Base-by-base conservation (phyloP, 1,140 invertebrate species). In the Akabosia matsudoensis region DNA sequence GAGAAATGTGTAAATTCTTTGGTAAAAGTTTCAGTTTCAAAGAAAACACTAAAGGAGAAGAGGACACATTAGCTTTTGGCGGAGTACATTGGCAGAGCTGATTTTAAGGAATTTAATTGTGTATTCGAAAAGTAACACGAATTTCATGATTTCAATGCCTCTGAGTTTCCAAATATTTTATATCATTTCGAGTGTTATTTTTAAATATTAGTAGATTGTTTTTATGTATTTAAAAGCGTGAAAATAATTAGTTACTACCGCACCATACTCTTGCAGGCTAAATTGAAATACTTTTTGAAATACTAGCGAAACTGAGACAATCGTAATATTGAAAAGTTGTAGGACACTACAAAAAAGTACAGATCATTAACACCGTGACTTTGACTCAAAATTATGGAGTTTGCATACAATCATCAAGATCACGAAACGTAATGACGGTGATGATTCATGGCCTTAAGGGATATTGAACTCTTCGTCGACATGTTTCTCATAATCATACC, bases 1-100 rank as follows among this genome's bases (percentile, higher is more conserved):
- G 75, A 64, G 64, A 79, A 79, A 79, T 79, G 75, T 79, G 78
- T 75, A 79, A 76, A 79, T 78, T 75, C 74, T 78, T 78, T 56
- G 61, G 70, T 70, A 74, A 78, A 78, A 67, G 71, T 77, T 73
- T 31, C 22, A 56, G 24, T 45, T 7, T 45, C 18, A 7, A 45
- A 10, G 37, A n/a, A n/a, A n/a, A n/a, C n/a, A n/a, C n/a, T n/a
- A n/a, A n/a, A n/a, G n/a, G n/a, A n/a, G n/a, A n/a, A n/a, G n/a
- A n/a, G n/a, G n/a, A n/a, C n/a, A n/a, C n/a, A n/a, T n/a, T n/a
- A n/a, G n/a, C n/a, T n/a, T n/a, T n/a, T n/a, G n/a, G n/a, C n/a
- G n/a, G n/a, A n/a, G n/a, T n/a, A n/a, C n/a, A n/a, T n/a, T n/a
- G n/a, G n/a, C n/a, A n/a, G n/a, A n/a, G n/a, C n/a, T n/a, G n/a